Conservation (phyloP, 1,140 invertebrate species). For the Cylas formicarius region DNA sequence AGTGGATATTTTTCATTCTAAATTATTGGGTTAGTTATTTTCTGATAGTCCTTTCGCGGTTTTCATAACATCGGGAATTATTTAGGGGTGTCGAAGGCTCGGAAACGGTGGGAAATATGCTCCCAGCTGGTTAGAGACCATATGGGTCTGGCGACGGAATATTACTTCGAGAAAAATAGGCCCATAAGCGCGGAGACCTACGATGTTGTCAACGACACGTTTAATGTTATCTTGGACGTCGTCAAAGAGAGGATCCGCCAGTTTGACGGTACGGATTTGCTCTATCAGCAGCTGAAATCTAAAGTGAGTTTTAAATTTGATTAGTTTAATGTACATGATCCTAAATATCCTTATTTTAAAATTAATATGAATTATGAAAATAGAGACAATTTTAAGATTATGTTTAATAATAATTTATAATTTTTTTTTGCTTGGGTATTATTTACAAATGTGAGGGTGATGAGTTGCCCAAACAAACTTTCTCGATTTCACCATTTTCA, state of each 20-base stretch:
- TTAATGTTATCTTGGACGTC: conserved; percentile 34
- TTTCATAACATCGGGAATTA: background rate
- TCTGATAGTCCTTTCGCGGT: background rate
- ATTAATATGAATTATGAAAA: conserved; percentile 4
- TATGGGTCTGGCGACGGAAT: conserved; percentile 50
- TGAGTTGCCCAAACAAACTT: no score
- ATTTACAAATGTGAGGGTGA: no score
- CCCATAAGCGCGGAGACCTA: conserved; percentile 24
- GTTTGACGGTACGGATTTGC: conserved; percentile 28
- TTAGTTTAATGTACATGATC: conserved; percentile 1
- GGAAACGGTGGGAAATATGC: conserved; percentile 53
- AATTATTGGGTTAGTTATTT: conserved; percentile 43
- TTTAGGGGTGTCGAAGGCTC: conserved; percentile 43
- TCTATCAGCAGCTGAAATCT: conserved; percentile 40
- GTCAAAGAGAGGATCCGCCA: conserved; percentile 28
- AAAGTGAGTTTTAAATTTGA: conserved; percentile 38
- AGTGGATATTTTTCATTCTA: conserved; percentile 46
- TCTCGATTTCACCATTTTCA: no score
- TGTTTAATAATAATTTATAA: conserved; percentile 4
- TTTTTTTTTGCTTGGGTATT: conserved; percentile 26
- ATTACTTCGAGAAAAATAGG: conserved; percentile 44
- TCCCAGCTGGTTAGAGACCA: conserved; percentile 45
- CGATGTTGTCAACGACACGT: conserved; percentile 37
- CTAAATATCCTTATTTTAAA: no score
- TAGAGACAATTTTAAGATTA: background rate